Base-by-base conservation (phyloP, 1,140 invertebrate genomes). In the Microvelia longipes region DNA sequence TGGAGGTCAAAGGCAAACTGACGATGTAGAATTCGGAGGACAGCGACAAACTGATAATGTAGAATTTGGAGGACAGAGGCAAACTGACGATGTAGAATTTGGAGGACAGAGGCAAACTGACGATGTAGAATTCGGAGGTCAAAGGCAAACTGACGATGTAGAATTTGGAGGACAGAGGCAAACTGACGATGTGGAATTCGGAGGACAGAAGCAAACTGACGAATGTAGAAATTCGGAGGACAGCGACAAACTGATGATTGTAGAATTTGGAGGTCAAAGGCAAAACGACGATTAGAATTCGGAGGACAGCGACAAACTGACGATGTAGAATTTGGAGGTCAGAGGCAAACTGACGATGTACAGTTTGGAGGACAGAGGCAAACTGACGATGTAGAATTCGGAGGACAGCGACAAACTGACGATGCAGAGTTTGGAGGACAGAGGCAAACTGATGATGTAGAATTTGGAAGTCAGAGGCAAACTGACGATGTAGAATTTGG, bases 241-340 rank as follows among this genome's bases (percentile, higher is more conserved):
- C 35, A 50, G 19, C 5, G 19, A 50, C 35, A 50, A 19, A 50
- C 35, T 50, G 35, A 50, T 50, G 35, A 50, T n/a, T 50, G 35
- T 50, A 50, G 5, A 50, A 50, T 50, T 50, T 50, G 35, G 35
- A 11, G 35, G 35, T 50, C 35, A 50, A 50, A 5, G 35, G 5
- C 35, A 50, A 19, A 50, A 5, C 19, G 35, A 50, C 19, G 19
- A 50, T 50, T 50, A 11, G 5, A 50, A 50, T 50, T 50, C 5
- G 35, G 35, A 11, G 28, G 29, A 11, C 29, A 28, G 11, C 26
- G 28, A 2, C 66, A 67, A n/a, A 26, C 26, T 28, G 29, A 19
- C 28, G 66, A 67, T 27, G 19, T 67, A 13, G 24, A 67, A 67
- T 67, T 67, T 67, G 66, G 66, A n/a, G 35, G 35, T 19, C 35